Evolutionary conservation across 2,888 invertebrate genomes (phyloP).

Genomic region (Dicycla oo): DNA sequence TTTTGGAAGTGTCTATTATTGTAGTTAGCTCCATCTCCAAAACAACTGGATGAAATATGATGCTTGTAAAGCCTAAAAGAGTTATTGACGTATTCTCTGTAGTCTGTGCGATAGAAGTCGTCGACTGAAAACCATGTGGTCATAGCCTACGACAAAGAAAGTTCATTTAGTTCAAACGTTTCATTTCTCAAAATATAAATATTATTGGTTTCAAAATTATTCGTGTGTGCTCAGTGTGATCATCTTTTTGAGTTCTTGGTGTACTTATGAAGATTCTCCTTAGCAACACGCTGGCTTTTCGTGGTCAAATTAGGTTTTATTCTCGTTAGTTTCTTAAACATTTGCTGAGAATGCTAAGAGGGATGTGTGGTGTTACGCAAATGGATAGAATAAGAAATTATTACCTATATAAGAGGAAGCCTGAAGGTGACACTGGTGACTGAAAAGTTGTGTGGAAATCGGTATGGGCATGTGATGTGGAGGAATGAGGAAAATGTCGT

Average conservation of each 20-base stretch:
- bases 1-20: background rate
- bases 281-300: background rate
- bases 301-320: background rate
- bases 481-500: too few relatives aligned
- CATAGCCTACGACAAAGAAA: background rate
- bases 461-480: too few relatives aligned
- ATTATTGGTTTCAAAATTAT: background rate
- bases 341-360: too few relatives aligned
- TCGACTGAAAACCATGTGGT: background rate
- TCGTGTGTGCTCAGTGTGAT: background rate
- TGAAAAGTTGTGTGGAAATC: too few relatives aligned
- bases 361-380: too few relatives aligned
- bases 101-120: background rate
- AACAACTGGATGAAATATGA: constrained; percentile 3
- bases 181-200: background rate
- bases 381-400: too few relatives aligned
- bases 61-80: background rate
- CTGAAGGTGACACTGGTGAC: too few relatives aligned
- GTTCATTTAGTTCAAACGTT: background rate
- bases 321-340: too few relatives aligned
- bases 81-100: background rate
- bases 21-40: background rate
- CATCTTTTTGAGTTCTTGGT: background rate
- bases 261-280: background rate
- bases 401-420: too few relatives aligned